Evolutionary conservation across 1,140 invertebrate species (phyloP), one percentile per base, ranked within the genome.

Genomic region (Scaptodrosophila lebanonensis): DNA sequence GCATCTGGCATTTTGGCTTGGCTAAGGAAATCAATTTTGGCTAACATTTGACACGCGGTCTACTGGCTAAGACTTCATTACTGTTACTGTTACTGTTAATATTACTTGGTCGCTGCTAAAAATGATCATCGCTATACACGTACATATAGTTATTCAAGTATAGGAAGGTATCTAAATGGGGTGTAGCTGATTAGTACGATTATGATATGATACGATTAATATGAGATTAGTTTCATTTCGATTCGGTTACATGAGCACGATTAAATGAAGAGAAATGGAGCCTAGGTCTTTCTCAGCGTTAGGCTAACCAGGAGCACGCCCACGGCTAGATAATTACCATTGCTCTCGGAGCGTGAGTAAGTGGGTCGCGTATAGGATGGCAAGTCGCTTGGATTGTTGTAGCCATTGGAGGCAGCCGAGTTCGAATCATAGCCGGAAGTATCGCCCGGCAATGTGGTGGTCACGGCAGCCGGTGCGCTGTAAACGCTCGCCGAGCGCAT

Each of bases 311-410:
- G 73, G 29, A 85, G 62, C 17, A 85, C 83, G 67, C 83, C 83
- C 50, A 85, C 77, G 13, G 83, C 83, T 49, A 85, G 63, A 85
- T 85, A 85, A 85, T 85, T 85, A 85, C 83, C 83, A 68, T 85
- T 85, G 82, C 67, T 84, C 66, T 85, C 83, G 58, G 83, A 85
- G 36, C 83, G 83, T 17, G 83, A 66, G 61, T 85, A 85, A 36
- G 83, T 83, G 62, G 83, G 83, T 20, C 83, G 66, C 5, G 83
- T 85, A 38, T 85, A 85, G 36, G 83, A 85, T 36, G 83, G 83
- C 67, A 85, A 40, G 32, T 85, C 83, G 20, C 83, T 79, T 52
- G 83, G 65, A 52, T 84, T 82, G 38, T 85, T 85, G 33, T 66
- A 69, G 15, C 58, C 83, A 1, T 84, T 66, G 13, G 77, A 71